Evolutionary conservation across 2,888 invertebrate genomes (phyloP).

Genomic region (Troilus luridus): DNA sequence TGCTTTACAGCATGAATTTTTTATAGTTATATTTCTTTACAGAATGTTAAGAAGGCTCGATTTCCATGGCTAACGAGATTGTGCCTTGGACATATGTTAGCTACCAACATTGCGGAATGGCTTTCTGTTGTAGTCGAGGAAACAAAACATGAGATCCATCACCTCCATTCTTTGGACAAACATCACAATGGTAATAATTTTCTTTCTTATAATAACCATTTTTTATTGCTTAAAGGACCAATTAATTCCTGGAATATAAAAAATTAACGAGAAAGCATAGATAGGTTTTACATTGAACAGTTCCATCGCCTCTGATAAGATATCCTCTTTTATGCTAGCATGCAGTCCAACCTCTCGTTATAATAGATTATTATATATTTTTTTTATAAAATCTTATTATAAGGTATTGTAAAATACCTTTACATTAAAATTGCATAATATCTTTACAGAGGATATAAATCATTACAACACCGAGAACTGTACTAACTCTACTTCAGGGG

Average conservation of each 20-base stretch:
- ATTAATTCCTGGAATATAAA: too few species aligned
- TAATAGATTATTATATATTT: neutral
- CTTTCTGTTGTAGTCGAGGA: slow-evolving; percentile 88
- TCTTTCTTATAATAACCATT: neutral
- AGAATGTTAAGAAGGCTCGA: slow-evolving; percentile 45
- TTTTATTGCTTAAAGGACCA: too few species aligned
- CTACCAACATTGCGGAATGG: slow-evolving; percentile 96
- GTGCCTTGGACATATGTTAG: slow-evolving; percentile 94
- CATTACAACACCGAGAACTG: slow-evolving; percentile 15
- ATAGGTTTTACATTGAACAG: too few species aligned
- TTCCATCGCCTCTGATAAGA: too few species aligned
- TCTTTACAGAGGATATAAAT: neutral
- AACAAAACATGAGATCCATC: slow-evolving; percentile 87
- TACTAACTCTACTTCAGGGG: neutral
- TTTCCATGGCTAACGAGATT: slow-evolving; percentile 77
- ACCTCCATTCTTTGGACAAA: slow-evolving; percentile 35
- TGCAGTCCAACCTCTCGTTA: neutral
- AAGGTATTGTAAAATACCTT: too few species aligned
- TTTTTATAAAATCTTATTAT: neutral
- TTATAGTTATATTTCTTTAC: neutral
- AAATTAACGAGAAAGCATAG: too few species aligned
- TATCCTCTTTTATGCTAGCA: too few species aligned
- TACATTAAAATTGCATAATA: too few species aligned
- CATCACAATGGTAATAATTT: slow-evolving; percentile 39
- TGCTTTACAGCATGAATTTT: neutral